Percentiles rank a stretch among this genome's conserved stretches.
phyloP scores from a whole-genome alignment of 1,140 invertebrate species.

The Trichonephila clavata region DNA sequence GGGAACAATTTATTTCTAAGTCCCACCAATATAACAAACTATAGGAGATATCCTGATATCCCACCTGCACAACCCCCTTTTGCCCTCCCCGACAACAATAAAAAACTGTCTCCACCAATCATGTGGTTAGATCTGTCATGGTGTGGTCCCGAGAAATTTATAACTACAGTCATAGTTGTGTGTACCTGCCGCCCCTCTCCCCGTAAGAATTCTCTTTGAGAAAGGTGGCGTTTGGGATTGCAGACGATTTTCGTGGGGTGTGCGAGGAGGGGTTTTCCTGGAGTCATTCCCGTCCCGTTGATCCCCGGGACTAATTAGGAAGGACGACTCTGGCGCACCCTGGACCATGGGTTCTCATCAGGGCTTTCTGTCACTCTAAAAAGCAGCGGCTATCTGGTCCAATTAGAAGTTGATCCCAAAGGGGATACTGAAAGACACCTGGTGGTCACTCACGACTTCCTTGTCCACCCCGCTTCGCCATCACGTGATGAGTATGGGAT shows the following conservation, averaged over 20 bases:
- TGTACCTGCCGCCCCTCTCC: neutral
- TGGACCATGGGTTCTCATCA: conserved; percentile 72
- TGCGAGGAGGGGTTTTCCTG: conserved; percentile 1
- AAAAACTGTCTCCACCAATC: conserved; percentile 74
- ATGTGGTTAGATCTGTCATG: conserved; percentile 73
- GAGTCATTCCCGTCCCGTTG: conserved; percentile 53
- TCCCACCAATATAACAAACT: conserved; percentile 70
- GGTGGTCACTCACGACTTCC: conserved; percentile 64
- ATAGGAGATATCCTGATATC: conserved; percentile 43
- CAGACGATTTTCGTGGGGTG: conserved; percentile 15
- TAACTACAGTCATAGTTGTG: conserved; percentile 71
- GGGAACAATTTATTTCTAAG: conserved; percentile 76
- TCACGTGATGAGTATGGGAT: conserved; percentile 14
- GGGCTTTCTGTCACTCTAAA: conserved; percentile 58
- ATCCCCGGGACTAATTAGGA: conserved; percentile 74
- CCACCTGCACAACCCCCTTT: neutral
- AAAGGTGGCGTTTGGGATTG: conserved; percentile 53
- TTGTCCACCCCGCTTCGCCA: neutral
- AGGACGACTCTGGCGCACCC: conserved; percentile 57
- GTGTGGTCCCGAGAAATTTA: conserved; percentile 69
- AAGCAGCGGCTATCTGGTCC: conserved; percentile 67
- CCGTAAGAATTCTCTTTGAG: neutral
- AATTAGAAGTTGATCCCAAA: conserved; percentile 73
- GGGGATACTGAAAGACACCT: conserved; percentile 47
- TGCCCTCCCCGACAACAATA: neutral